phyloP scores from a whole-genome alignment of 2,797 vertebrate genomes.

The Mus caroli region DNA sequence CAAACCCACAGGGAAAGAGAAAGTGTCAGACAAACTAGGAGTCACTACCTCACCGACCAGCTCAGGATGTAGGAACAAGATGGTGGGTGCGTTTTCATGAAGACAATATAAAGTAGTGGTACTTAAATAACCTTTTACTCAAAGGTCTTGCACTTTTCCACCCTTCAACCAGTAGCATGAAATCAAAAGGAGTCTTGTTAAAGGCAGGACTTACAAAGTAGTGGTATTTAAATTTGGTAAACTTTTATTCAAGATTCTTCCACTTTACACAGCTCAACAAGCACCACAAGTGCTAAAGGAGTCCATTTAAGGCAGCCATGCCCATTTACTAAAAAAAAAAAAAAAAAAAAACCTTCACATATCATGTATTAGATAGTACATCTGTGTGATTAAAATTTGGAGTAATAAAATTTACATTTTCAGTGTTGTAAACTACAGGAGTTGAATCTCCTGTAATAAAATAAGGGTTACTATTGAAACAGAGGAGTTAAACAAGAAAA shows the following conservation, averaged over 20 bases:
- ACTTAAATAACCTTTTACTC: conserved; percentile 16
- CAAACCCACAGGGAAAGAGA: neutral
- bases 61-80: neutral
- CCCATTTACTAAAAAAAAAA: neutral
- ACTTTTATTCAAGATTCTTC: neutral
- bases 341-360: neutral
- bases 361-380: neutral
- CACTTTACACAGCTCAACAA: neutral
- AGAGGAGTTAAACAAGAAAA: conserved; percentile 15
- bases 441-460: neutral
- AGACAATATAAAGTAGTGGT: neutral
- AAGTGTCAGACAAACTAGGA: neutral
- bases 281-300: neutral
- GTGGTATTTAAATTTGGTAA: neutral
- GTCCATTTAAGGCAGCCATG: neutral
- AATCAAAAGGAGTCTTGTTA: neutral
- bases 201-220: neutral
- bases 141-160: conserved; percentile 7
- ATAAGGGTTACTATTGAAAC: conserved; percentile 48
- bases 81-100: neutral
- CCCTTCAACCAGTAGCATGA: neutral
- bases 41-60: neutral
- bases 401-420: conserved; percentile 38
- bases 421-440: neutral
- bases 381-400: conserved; percentile 41